Base-by-base conservation (phyloP, 2,888 invertebrate species). In the Tetramorium bicarinatum region DNA sequence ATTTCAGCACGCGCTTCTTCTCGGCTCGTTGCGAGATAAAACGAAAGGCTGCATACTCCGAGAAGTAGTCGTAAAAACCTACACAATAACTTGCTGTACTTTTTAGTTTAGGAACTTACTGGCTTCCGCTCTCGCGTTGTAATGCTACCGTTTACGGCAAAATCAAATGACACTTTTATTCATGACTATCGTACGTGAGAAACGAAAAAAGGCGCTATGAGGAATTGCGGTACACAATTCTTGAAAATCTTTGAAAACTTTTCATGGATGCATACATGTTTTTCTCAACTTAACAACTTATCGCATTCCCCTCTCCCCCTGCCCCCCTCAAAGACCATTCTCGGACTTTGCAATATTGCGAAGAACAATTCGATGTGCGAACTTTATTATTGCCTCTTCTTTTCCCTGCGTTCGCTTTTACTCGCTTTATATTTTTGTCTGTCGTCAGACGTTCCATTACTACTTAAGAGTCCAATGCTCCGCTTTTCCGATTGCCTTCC, bases 331-430 rank as follows among this genome's bases (percentile, higher is more conserved):
- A 77, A 41, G n/a, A 6, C 11, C 54, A 56, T 77, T 77, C 59
- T 82, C 47, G 41, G n/a, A 56, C 44, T 82, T 69, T 21, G 1
- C 52, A 21, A 52, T 80, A 83, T 66, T 83, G 71, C 56, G 64
- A 67, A 82, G 71, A 75, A 56, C 47, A 62, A 81, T 56, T 72
- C 61, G 59, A 64, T 74, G 71, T 69, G 75, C 75, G 52, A 77
- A 82, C 56, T 84, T 85, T 82, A 87, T 84, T 81, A 75, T 67
- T 6, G 62, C 41, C 56, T 52, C 38, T 84, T 84, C 82, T 86
- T 87, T 84, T 77, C 34, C 15, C 69, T 56, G 3, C 56, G 64
- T 59, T 56, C 69, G 9, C 44, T 74, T 85, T 80, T 38, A 85
- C 59, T 84, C 38, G 41, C 29, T 11, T 21, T 18, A 59, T 69